These are phyloP conservation scores for Sander lucioperca DNA, from an alignment of 2,113 vertebrate genomes.

Conservation along the genomic window DNA sequence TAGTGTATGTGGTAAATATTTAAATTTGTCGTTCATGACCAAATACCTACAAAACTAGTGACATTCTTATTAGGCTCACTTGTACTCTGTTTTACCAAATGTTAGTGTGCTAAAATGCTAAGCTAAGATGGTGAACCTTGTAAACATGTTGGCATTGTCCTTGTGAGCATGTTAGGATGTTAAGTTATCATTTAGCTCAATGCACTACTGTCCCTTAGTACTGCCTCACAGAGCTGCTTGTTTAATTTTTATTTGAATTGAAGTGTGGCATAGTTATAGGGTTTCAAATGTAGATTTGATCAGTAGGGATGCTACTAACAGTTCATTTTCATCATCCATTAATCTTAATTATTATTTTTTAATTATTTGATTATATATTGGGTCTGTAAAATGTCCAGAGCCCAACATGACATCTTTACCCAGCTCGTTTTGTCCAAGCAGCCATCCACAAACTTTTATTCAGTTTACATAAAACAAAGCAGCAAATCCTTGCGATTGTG, in stretches of 20 bases:
- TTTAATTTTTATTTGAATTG: not conserved
- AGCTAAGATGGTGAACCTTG: slow-evolving; percentile 9
- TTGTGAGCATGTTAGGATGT: not conserved
- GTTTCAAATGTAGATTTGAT: slow-evolving; percentile 3
- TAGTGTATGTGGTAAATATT: not conserved
- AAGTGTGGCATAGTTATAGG: not conserved
- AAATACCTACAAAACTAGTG: not conserved
- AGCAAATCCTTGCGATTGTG: no score
- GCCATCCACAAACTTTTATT: not conserved
- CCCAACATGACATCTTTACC: not conserved
- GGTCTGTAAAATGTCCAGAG: slow-evolving; percentile 2
- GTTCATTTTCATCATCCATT: not conserved
- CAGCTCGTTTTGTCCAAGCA: not conserved
- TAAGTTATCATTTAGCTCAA: not conserved
- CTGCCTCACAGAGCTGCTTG: no score
- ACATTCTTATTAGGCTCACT: not conserved
- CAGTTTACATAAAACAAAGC: not conserved
- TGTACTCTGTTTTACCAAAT: not conserved
- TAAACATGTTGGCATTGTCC: not conserved
- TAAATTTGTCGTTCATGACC: not conserved
- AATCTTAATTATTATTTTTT: not conserved
- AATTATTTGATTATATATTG: not conserved
- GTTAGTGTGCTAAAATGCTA: not conserved
- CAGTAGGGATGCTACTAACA: not conserved
- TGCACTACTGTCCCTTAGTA: no score